Evolutionary conservation across 2,113 vertebrate species (phyloP).

Genomic region (Cromileptes altivelis): DNA sequence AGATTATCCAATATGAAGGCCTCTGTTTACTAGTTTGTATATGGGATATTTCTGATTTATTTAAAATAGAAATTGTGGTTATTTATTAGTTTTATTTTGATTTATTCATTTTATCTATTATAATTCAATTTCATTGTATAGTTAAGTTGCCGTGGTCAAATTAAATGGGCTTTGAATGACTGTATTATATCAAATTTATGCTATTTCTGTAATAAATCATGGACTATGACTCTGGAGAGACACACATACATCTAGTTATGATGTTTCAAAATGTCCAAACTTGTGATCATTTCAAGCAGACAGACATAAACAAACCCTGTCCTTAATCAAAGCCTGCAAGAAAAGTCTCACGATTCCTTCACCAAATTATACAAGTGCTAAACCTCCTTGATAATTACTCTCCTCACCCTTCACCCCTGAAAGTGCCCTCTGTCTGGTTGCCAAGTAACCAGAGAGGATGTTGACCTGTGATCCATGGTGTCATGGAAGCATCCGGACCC

Average conservation of each 20-base stretch:
- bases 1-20: no score
- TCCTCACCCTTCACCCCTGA: slow-evolving; percentile 46
- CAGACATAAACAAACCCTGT: not conserved
- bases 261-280: slow-evolving; percentile 7
- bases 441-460: slow-evolving; percentile 68
- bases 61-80: no score
- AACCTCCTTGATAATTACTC: slow-evolving; percentile 13
- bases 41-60: no score
- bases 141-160: not conserved
- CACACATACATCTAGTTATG: not conserved
- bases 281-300: not conserved
- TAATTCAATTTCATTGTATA: no score
- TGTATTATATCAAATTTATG: no score
- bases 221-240: not conserved
- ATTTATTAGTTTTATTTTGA: no score
- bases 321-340: not conserved
- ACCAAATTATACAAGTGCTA: slow-evolving; percentile 4
- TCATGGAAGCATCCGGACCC: slow-evolving; percentile 49
- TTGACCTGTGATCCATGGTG: slow-evolving; percentile 61
- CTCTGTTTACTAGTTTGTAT: no score
- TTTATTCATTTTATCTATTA: no score
- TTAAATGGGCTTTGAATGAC: not conserved
- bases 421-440: slow-evolving; percentile 52
- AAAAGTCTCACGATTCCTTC: not conserved
- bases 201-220: not conserved